These are phyloP conservation scores for Brachyrhaphis roseni DNA, from an alignment of 2,797 vertebrate species.

Conservation along the genomic window DNA sequence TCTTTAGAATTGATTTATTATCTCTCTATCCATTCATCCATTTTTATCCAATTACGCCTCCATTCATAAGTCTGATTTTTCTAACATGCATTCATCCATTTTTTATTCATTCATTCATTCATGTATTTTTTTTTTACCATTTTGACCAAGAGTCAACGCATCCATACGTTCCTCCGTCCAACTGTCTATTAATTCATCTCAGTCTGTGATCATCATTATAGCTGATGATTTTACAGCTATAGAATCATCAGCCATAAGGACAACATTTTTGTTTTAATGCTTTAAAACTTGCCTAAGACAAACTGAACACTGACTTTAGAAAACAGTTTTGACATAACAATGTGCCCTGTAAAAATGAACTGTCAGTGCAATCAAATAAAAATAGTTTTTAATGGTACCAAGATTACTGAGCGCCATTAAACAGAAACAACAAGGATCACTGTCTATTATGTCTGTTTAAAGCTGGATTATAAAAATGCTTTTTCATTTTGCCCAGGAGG, in stretches of 20 bases:
- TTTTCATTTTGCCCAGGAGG: conserved; percentile 44
- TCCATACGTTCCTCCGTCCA: background rate
- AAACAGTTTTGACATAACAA: background rate
- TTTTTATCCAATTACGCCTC: background rate
- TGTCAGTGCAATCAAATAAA: background rate
- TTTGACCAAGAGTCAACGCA: background rate
- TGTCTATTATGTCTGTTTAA: background rate
- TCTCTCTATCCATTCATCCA: background rate
- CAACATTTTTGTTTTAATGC: background rate
- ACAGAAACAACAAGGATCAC: background rate
- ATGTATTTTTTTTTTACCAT: background rate
- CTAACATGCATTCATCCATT: background rate
- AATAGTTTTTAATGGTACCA: background rate
- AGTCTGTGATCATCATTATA: too few relatives aligned
- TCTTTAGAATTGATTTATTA: too few relatives aligned
- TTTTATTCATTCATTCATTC: background rate
- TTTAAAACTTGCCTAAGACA: background rate
- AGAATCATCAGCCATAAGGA: background rate
- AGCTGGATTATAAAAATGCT: background rate
- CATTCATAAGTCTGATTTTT: background rate
- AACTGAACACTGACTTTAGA: background rate
- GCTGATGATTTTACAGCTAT: too few relatives aligned
- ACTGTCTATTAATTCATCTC: background rate
- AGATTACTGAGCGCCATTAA: background rate
- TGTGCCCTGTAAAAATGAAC: background rate